A percentile compares a stretch with the other conserved stretches of the same genome.
Conservation (phyloP, 2,888 invertebrate species). For the Ommatoiulus sabulosus region DNA sequence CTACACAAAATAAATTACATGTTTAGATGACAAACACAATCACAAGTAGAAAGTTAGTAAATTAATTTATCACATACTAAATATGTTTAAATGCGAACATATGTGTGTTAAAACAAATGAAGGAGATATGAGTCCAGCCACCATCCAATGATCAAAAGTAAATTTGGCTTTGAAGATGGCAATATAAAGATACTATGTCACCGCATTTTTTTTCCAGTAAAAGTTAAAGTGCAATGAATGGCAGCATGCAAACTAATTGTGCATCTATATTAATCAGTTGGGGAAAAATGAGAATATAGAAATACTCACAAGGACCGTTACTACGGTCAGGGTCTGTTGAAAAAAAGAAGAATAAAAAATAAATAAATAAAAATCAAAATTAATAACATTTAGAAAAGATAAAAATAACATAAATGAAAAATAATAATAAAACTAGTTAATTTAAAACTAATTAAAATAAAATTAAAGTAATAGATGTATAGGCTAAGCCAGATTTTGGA, state of each 20-base stretch:
- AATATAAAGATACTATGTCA: constrained; percentile 24
- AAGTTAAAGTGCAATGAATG: constrained; percentile 51
- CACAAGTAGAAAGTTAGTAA: constrained; percentile 25
- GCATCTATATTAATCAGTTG: constrained; percentile 53
- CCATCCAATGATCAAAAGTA: constrained; percentile 15
- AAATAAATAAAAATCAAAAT: constrained; percentile 60
- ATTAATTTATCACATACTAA: neutral
- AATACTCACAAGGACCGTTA: constrained; percentile 90
- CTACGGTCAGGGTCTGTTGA: constrained; percentile 84
- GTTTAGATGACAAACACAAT: constrained; percentile 25
- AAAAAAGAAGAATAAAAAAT: constrained; percentile 61
- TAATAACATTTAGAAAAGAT: constrained; percentile 49
- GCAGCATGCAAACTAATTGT: constrained; percentile 53
- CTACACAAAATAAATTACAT: constrained; percentile 12
- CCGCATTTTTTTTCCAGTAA: constrained; percentile 8
- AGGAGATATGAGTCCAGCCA: constrained; percentile 17
- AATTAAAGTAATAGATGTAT: constrained; percentile 2
- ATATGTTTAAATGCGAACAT: constrained; percentile 25
- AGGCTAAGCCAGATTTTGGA: neutral
- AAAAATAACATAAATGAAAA: constrained; percentile 55
- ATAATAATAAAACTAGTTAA: constrained; percentile 46
- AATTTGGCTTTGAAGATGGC: neutral
- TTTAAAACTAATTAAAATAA: constrained; percentile 3
- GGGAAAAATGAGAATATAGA: constrained; percentile 60
- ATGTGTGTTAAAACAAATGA: constrained; percentile 12